Base-by-base conservation (phyloP, 2,113 vertebrate species). In the Lamprotornis superbus region DNA sequence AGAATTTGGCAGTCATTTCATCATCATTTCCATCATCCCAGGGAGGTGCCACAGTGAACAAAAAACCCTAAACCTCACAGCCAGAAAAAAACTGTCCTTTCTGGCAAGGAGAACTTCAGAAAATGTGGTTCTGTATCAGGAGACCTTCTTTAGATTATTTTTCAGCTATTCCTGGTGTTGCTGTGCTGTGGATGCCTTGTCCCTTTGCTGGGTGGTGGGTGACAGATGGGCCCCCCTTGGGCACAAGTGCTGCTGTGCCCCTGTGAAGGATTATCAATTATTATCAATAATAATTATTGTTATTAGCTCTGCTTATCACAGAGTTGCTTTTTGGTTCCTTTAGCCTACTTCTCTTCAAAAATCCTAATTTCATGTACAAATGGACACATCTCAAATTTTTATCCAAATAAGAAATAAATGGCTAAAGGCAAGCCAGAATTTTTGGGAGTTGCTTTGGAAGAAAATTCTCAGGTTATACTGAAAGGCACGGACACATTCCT, bases 51-150 rank as follows among this genome's bases (percentile, higher is more conserved):
- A 1, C 3, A 2, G 23, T 21, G 25, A 23, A 49, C 8, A 47
- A 28, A 49, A 37, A 7, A 0, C 3, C n/a, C 25, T 14, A 69
- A 56, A 56, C 33, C 24, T 1, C 1, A 22, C 3, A 10, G 4
- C 30, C 21, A 30, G 52, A 65, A 23, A 50, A 84, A 79, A 5
- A 18, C 24, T 27, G 2, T 40, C 33, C 27, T 85, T 93, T 69
- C 19, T 78, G 46, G 49, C 20, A 37, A 15, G 53, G 23, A 40
- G 65, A 50, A 44, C n/a, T 21, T 35, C 9, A 22, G 11, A 44
- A 60, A 37, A 33, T 30, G 11, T 0, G 0, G 3, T 59, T 23
- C 13, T 10, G 5, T 15, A 12, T 21, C 12, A 23, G 31, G 7
- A 83, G 49, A 47, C 17, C 7, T 40, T 13, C 21, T 42, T 25